Conservation (phyloP, 2,113 vertebrate genomes). For the Nycticorax nycticorax region DNA sequence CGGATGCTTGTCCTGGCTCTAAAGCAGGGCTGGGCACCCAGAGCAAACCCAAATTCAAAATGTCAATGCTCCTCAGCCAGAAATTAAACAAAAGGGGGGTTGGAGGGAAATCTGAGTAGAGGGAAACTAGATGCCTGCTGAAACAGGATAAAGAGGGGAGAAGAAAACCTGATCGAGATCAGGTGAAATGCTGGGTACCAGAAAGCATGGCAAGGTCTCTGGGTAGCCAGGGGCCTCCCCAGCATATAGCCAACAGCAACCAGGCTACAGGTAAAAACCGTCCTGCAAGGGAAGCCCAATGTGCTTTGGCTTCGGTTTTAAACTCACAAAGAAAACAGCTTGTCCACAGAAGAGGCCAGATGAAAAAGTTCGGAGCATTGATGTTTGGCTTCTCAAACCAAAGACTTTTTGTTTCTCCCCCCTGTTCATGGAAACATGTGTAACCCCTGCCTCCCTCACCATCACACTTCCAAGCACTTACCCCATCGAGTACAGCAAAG, state of each 20-base stretch:
- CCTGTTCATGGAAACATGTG: not conserved
- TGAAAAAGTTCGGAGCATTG: not conserved
- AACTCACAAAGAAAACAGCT: not conserved
- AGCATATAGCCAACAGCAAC: not conserved
- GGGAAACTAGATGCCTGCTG: not conserved
- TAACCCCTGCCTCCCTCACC: not conserved
- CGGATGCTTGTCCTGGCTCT: not conserved
- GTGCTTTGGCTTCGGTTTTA: not conserved
- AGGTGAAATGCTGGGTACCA: not conserved
- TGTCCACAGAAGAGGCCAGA: not conserved
- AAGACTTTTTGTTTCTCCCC: not conserved
- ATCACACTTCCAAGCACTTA: not conserved
- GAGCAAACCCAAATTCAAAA: not conserved
- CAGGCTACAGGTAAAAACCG: not conserved
- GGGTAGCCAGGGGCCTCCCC: not conserved
- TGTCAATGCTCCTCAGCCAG: not conserved
- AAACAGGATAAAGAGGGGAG: not conserved
- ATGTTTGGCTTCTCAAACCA: not conserved
- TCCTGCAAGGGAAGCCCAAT: accelerated
- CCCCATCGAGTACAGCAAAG: accelerated
- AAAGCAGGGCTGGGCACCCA: not conserved
- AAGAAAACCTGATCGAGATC: not conserved
- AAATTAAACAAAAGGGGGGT: not conserved
- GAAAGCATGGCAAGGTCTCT: not conserved
- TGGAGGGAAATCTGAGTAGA: not conserved